Evolutionary conservation across 1,140 invertebrate genomes (phyloP).

Genomic region (Solenopsis fugax): DNA sequence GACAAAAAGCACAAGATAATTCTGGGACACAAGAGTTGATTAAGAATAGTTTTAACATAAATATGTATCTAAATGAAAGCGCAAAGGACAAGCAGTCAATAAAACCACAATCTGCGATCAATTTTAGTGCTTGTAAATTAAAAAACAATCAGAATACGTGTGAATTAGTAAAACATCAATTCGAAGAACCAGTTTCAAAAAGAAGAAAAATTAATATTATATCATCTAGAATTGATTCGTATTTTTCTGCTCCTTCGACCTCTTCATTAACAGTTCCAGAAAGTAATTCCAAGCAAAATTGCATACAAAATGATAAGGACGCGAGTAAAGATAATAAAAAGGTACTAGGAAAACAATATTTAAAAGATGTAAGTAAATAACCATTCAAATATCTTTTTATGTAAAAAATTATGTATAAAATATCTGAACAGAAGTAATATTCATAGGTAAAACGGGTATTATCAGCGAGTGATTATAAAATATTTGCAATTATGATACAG

Average conservation of each 20-base stretch:
- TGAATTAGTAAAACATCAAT: constrained; percentile 80
- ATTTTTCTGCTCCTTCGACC: constrained; percentile 75
- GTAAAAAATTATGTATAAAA: not conserved
- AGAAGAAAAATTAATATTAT: constrained; percentile 88
- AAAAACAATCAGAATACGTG: constrained; percentile 74
- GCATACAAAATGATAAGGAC: constrained; percentile 72
- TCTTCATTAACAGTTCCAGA: constrained; percentile 80
- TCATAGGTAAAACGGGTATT: constrained; percentile 87
- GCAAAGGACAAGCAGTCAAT: constrained; percentile 47
- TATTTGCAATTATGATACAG: constrained; percentile 88
- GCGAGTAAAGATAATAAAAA: constrained; percentile 69
- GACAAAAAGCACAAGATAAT: constrained; percentile 44
- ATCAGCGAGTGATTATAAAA: constrained; percentile 86
- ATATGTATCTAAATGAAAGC: constrained; percentile 67
- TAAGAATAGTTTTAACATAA: constrained; percentile 74
- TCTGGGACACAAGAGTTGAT: not conserved
- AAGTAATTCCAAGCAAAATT: constrained; percentile 53
- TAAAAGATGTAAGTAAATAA: constrained; percentile 77
- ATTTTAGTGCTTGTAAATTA: constrained; percentile 79
- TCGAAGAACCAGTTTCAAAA: constrained; percentile 78
- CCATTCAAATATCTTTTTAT: constrained; percentile 7
- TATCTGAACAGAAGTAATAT: constrained; percentile 31
- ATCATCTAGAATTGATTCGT: constrained; percentile 75
- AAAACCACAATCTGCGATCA: constrained; percentile 76
- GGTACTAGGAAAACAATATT: constrained; percentile 77